Evolutionary conservation across 2,888 invertebrate genomes (phyloP).

Genomic region (Malthinus seriepunctatus): DNA sequence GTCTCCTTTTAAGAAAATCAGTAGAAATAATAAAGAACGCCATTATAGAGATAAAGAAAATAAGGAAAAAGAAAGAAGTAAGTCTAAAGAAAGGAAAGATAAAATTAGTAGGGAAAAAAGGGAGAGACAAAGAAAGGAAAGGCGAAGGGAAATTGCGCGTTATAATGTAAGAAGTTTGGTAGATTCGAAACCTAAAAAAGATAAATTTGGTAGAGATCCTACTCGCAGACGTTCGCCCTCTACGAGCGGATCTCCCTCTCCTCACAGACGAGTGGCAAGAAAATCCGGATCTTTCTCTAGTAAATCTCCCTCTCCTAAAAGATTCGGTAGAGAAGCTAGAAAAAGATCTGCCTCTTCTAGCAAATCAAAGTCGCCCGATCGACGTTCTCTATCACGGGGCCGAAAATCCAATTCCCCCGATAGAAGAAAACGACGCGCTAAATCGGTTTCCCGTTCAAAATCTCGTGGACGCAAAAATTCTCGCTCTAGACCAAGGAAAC

Average conservation of each 20-base stretch:
- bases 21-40: conserved; percentile 75
- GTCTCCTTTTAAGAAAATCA: conserved; percentile 75
- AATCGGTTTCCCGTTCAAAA: conserved; percentile 28
- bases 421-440: conserved; percentile 33
- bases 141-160: conserved; percentile 77
- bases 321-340: conserved; percentile 3
- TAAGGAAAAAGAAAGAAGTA: conserved; percentile 52
- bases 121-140: conserved; percentile 58
- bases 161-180: conserved; percentile 83
- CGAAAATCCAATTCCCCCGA: conserved; percentile 41
- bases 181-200: conserved; percentile 66
- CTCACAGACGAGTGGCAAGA: conserved; percentile 28
- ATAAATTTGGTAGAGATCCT: conserved; percentile 79
- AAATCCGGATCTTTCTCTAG: conserved; percentile 36
- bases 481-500: conserved; percentile 44
- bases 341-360: conserved; percentile 11
- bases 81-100: conserved; percentile 50
- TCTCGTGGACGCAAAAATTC: conserved; percentile 37
- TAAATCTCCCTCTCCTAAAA: conserved; percentile 13
- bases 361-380: conserved; percentile 40
- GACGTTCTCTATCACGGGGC: conserved; percentile 47
- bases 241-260: conserved; percentile 37
- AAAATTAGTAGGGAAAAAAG: conserved; percentile 43
- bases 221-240: conserved; percentile 39
- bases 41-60: conserved; percentile 73